phyloP scores from a whole-genome alignment of 2,113 vertebrate genomes.

The Nibea albiflora region DNA sequence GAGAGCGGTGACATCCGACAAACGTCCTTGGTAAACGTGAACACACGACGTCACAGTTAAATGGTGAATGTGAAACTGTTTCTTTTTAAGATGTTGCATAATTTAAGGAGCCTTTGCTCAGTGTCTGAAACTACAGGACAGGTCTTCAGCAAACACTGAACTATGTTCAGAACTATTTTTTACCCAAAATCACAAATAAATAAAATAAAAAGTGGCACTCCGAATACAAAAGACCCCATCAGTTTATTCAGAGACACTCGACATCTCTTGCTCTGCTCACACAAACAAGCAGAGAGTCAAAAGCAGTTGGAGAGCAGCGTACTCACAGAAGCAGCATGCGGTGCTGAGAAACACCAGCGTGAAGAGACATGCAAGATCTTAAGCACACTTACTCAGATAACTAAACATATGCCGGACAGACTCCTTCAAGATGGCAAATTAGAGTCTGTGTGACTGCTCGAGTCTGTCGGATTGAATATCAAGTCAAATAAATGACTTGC shows the following conservation, averaged over 20 bases:
- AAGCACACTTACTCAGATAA: conserved; percentile 81
- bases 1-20: not conserved
- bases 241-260: conserved; percentile 81
- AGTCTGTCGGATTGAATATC: conserved; percentile 38
- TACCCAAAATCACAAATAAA: conserved; percentile 23
- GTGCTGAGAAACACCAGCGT: conserved; percentile 74
- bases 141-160: conserved; percentile 68
- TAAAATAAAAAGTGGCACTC: conserved; percentile 56
- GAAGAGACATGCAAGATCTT: conserved; percentile 80
- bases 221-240: conserved; percentile 74
- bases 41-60: not conserved
- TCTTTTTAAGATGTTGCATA: conserved; percentile 6
- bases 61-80: not conserved
- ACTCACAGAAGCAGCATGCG: conserved; percentile 76
- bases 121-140: conserved; percentile 27
- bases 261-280: conserved; percentile 71
- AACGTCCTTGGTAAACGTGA: not conserved
- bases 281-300: conserved; percentile 78
- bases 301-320: conserved; percentile 81
- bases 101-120: not conserved
- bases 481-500: conserved; percentile 53
- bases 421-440: conserved; percentile 58
- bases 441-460: conserved; percentile 48
- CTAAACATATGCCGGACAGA: conserved; percentile 64
- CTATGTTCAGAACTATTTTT: conserved; percentile 56